Conservation (phyloP, 2,113 vertebrate species). For the Rutilus rutilus region DNA sequence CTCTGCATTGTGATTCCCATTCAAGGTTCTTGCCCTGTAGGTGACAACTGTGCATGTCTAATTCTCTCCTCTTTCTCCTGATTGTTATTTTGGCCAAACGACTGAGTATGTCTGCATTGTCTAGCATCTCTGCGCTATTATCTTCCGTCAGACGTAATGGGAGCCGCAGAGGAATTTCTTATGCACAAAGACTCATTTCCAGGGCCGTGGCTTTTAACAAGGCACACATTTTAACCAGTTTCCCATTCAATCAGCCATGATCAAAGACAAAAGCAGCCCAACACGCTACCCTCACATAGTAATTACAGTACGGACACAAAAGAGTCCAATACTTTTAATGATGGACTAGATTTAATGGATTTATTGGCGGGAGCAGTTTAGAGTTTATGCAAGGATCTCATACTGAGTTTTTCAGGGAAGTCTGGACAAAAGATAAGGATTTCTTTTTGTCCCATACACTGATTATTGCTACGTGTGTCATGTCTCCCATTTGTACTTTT, state of each 20-base stretch:
- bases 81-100: slow-evolving; percentile 34
- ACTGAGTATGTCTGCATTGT: slow-evolving; percentile 47
- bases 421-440: neutral
- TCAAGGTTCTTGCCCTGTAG: neutral
- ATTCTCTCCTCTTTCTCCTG: neutral
- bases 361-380: slow-evolving; percentile 1
- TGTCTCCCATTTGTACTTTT: too few relatives aligned
- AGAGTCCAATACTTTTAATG: slow-evolving; percentile 28
- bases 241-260: slow-evolving; percentile 53
- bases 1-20: neutral
- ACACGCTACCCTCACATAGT: slow-evolving; percentile 38
- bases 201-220: slow-evolving; percentile 68
- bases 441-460: neutral
- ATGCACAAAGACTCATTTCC: slow-evolving; percentile 64
- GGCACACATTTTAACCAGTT: slow-evolving; percentile 66
- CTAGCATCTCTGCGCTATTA: slow-evolving; percentile 24
- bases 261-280: slow-evolving; percentile 33
- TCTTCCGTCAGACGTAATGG: slow-evolving; percentile 50
- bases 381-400: neutral
- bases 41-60: neutral
- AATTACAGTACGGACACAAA: slow-evolving; percentile 43
- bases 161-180: slow-evolving; percentile 57
- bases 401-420: neutral
- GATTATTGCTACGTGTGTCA: neutral
- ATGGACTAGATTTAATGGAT: slow-evolving; percentile 30